Evolutionary conservation across 1,140 invertebrate species (phyloP).

Genomic region (Drosophila subobscura): DNA sequence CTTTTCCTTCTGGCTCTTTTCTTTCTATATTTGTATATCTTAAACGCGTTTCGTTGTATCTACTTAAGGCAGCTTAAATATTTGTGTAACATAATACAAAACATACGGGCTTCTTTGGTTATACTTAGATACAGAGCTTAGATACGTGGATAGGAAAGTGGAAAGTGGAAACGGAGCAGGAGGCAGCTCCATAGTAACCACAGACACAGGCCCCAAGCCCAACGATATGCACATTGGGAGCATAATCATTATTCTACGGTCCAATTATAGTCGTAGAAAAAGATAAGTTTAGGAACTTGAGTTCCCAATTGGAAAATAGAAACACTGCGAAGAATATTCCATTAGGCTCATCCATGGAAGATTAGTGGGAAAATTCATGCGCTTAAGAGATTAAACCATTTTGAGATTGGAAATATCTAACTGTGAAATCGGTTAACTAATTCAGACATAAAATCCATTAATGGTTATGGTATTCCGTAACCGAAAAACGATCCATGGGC

Average conservation of each 20-base stretch:
- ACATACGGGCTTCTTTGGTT: constrained; percentile 79
- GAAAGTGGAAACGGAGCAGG: constrained; percentile 7
- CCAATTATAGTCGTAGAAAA: background rate
- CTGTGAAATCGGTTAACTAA: constrained; percentile 56
- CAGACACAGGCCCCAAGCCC: constrained; percentile 1
- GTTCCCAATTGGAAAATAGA: background rate
- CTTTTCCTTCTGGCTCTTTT: constrained; percentile 46
- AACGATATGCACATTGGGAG: constrained; percentile 18
- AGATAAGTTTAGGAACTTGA: background rate
- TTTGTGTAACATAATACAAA: constrained; percentile 82
- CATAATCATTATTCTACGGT: background rate
- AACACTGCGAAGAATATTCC: constrained; percentile 1
- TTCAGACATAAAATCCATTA: constrained; percentile 42
- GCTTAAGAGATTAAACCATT: constrained; percentile 44
- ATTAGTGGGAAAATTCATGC: constrained; percentile 11
- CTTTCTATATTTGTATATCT: constrained; percentile 73
- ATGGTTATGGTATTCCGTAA: background rate
- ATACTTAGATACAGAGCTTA: constrained; percentile 78
- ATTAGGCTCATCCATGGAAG: constrained; percentile 10
- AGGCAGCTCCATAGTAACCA: constrained; percentile 17
- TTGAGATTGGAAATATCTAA: constrained; percentile 7
- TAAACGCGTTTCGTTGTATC: constrained; percentile 80
- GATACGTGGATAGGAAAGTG: constrained; percentile 35
- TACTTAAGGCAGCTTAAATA: constrained; percentile 81
- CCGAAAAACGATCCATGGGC: background rate